phyloP scores from a whole-genome alignment of 2,888 invertebrate species.

The Listrodromus nycthemerus region DNA sequence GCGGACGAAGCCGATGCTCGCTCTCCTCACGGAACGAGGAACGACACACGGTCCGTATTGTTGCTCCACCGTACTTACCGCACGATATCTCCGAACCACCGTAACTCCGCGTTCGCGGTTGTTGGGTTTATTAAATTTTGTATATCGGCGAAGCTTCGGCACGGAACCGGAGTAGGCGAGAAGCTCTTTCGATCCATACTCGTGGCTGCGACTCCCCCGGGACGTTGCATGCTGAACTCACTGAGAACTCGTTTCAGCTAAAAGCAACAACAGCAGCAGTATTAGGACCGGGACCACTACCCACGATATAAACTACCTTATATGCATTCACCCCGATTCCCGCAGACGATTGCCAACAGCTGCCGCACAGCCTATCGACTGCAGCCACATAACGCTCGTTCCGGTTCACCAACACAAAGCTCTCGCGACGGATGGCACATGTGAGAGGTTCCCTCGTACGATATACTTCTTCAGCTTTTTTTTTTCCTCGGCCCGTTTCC shows the following conservation, averaged over 20 bases:
- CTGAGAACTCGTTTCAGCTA: slow-evolving; percentile 31
- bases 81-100: not conserved
- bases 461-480: slow-evolving; percentile 30
- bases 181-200: slow-evolving; percentile 36
- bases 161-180: slow-evolving; percentile 40
- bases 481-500: not conserved
- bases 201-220: slow-evolving; percentile 55
- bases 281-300: slow-evolving; percentile 28
- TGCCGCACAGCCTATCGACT: slow-evolving; percentile 75
- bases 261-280: slow-evolving; percentile 21
- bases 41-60: not conserved
- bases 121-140: slow-evolving; percentile 76
- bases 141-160: slow-evolving; percentile 72
- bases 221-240: slow-evolving; percentile 35
- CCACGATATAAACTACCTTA: slow-evolving; percentile 12
- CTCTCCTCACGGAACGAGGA: slow-evolving; percentile 24
- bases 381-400: slow-evolving; percentile 66
- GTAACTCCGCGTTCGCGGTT: slow-evolving; percentile 29
- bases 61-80: slow-evolving; percentile 3
- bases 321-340: slow-evolving; percentile 57
- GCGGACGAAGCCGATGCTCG: slow-evolving; percentile 8
- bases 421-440: not conserved
- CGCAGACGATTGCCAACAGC: slow-evolving; percentile 76
- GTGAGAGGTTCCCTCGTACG: slow-evolving; percentile 11
- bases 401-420: slow-evolving; percentile 19